phyloP scores from a whole-genome alignment of 2,113 vertebrate genomes.

The Phaethornis superciliosus region DNA sequence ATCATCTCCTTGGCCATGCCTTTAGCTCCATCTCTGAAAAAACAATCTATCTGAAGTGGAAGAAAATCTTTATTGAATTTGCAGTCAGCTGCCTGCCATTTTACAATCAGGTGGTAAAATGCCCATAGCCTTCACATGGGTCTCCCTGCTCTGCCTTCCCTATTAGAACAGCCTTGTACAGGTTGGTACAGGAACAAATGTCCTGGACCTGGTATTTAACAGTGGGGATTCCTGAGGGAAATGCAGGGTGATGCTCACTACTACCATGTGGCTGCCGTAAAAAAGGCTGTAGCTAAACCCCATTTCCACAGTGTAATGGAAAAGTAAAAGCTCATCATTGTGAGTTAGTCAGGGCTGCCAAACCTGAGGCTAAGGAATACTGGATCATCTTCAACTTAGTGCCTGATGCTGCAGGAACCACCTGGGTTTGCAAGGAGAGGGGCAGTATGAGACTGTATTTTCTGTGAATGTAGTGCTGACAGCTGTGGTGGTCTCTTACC shows the following conservation, averaged over 20 bases:
- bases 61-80: neutral
- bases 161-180: neutral
- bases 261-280: neutral
- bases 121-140: neutral
- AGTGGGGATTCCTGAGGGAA: neutral
- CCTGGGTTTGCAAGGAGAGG: neutral
- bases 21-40: neutral
- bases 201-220: neutral
- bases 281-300: neutral
- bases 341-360: neutral
- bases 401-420: neutral
- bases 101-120: neutral
- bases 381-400: neutral
- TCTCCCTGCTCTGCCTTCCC: neutral
- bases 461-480: neutral
- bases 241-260: neutral
- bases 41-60: neutral
- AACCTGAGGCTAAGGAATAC: neutral
- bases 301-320: neutral
- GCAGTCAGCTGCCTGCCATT: neutral
- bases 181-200: neutral
- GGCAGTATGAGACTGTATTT: neutral
- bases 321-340: neutral
- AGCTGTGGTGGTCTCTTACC: neutral
- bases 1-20: neutral